Conservation (phyloP, 2,797 vertebrate genomes). For the Austrolebias charrua region DNA sequence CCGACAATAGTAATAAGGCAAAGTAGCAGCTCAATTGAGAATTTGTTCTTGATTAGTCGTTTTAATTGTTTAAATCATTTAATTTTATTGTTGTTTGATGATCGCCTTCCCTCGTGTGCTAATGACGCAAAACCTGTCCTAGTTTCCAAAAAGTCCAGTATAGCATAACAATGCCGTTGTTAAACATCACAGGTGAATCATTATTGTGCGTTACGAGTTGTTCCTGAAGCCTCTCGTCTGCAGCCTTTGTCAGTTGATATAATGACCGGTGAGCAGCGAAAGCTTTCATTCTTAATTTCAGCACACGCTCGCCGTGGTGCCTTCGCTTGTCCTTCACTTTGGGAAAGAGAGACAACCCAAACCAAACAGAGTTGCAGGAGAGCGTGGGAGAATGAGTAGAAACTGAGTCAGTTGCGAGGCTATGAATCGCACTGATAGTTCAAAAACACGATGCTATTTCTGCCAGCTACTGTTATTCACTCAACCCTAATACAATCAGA, state of each 20-base stretch:
- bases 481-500: slow-evolving; percentile 75
- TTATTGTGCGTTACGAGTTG: neutral
- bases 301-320: neutral
- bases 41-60: too few species aligned
- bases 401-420: slow-evolving; percentile 70
- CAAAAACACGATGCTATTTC: slow-evolving; percentile 74
- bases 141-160: too few species aligned
- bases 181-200: slow-evolving; percentile 9
- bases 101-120: too few species aligned
- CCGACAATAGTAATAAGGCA: too few species aligned
- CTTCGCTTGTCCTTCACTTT: slow-evolving; percentile 54
- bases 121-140: neutral
- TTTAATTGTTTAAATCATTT: too few species aligned
- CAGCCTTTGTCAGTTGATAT: slow-evolving; percentile 24
- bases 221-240: slow-evolving; percentile 3
- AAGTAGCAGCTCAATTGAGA: too few species aligned
- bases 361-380: slow-evolving; percentile 34
- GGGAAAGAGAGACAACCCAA: slow-evolving; percentile 32
- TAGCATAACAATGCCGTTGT: neutral
- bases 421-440: slow-evolving; percentile 68
- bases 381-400: slow-evolving; percentile 71
- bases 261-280: slow-evolving; percentile 35
- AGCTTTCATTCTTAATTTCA: slow-evolving; percentile 54
- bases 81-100: neutral
- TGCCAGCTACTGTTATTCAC: slow-evolving; percentile 74